Conservation (phyloP, 2,113 vertebrate species). For the Syrmaticus mikado region DNA sequence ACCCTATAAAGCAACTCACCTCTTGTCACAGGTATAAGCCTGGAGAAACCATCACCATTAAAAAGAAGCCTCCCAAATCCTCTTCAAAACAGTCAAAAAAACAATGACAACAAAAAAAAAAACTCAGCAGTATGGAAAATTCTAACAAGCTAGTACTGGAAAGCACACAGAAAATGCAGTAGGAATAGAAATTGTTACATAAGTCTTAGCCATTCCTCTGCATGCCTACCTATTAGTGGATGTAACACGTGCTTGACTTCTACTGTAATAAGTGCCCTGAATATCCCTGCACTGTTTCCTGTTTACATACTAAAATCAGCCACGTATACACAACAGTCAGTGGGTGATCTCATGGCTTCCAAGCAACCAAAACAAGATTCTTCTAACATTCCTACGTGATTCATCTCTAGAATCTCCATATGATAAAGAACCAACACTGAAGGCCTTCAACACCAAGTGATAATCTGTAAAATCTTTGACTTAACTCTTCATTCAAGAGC, state of each 20-base stretch:
- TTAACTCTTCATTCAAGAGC: neutral
- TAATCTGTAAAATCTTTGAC: neutral
- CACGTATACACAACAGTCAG: neutral
- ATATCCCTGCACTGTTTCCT: neutral
- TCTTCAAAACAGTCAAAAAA: neutral
- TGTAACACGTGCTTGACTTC: neutral
- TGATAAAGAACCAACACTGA: neutral
- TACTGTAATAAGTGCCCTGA: neutral
- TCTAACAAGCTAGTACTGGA: neutral
- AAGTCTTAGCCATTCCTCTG: neutral
- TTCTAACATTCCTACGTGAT: rapidly evolving
- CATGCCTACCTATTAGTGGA: neutral
- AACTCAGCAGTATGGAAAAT: neutral
- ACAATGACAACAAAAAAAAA: neutral
- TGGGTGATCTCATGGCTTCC: neutral
- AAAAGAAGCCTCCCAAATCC: neutral
- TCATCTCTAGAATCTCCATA: rapidly evolving
- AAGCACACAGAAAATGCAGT: neutral
- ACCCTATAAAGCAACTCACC: neutral
- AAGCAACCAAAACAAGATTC: neutral
- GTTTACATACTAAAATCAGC: neutral
- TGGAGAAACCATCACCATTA: neutral
- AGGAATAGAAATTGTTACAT: neutral
- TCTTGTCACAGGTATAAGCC: neutral
- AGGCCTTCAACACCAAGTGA: neutral